These are phyloP conservation scores for Lepilemur ruficaudatus DNA, from an alignment of 2,797 vertebrate genomes.

Conservation along the genomic window DNA sequence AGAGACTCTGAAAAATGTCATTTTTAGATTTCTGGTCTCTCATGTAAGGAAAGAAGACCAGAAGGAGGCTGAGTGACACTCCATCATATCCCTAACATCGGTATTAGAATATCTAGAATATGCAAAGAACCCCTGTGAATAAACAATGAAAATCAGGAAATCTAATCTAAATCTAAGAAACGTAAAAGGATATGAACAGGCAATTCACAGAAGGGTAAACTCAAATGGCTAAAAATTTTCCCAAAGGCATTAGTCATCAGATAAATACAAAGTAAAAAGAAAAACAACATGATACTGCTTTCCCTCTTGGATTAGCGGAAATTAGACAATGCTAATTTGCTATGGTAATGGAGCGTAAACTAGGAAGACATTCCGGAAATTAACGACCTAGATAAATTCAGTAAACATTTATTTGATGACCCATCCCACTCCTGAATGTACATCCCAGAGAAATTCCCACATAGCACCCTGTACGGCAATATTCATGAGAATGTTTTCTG, in stretches of 20 bases:
- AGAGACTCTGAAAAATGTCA: not conserved
- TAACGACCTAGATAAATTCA: not conserved
- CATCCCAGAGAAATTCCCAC: not conserved
- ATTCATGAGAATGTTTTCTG: not conserved
- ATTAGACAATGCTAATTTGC: not conserved
- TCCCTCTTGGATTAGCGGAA: not conserved
- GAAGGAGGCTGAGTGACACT: not conserved
- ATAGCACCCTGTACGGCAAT: fast-evolving
- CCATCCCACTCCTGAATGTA: not conserved
- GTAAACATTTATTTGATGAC: not conserved
- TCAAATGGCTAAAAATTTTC: not conserved
- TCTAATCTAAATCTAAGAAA: not conserved
- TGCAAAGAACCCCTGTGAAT: not conserved
- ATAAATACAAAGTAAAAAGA: not conserved
- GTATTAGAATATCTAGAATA: not conserved
- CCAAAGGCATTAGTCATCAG: not conserved
- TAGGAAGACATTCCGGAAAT: not conserved
- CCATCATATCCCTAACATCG: not conserved
- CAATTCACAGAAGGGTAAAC: not conserved
- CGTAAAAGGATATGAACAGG: not conserved
- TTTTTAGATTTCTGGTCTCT: not conserved
- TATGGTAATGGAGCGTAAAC: not conserved
- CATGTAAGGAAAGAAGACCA: not conserved
- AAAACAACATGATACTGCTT: not conserved
- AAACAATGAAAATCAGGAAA: not conserved